Evolutionary conservation across 2,113 vertebrate genomes (phyloP).

Genomic region (Phocoena phocoena): DNA sequence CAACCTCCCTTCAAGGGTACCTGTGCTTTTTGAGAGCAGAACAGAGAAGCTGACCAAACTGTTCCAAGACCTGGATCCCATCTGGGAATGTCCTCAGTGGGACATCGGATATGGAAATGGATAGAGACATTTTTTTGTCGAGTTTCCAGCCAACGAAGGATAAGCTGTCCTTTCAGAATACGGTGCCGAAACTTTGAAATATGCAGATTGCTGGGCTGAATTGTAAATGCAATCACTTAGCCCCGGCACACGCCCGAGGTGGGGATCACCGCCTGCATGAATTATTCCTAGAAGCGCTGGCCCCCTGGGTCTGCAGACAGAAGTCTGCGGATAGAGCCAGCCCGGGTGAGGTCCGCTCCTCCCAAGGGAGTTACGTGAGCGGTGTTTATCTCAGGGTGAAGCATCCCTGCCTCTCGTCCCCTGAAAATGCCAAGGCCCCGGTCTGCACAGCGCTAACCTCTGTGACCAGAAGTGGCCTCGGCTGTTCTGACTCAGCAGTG

Average conservation of each 20-base stretch:
- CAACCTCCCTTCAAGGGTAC: background rate
- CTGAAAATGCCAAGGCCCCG: conserved; percentile 47
- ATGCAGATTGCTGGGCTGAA: conserved; percentile 76
- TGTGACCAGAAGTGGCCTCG: conserved; percentile 2
- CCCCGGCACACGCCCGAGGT: conserved; percentile 40
- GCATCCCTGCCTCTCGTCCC: background rate
- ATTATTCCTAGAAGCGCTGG: conserved; percentile 36
- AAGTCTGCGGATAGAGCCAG: fast-evolving
- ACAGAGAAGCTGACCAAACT: fast-evolving
- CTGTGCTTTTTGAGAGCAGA: background rate
- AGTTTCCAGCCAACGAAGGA: conserved; percentile 22
- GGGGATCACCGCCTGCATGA: conserved; percentile 44
- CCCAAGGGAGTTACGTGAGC: background rate
- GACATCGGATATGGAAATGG: background rate
- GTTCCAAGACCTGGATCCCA: background rate
- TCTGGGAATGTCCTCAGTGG: background rate
- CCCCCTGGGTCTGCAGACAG: background rate
- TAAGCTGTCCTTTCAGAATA: conserved; percentile 62
- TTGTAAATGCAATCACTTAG: conserved; percentile 76
- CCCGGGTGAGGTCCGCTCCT: background rate
- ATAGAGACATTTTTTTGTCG: conserved; percentile 3
- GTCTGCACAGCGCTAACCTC: conserved; percentile 66
- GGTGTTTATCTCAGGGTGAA: conserved; percentile 24
- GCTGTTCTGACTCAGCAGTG: background rate
- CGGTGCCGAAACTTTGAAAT: conserved; percentile 33